Percentiles rank a stretch among this genome's conserved stretches.
phyloP scores from a whole-genome alignment of 2,113 vertebrate genomes.

The Rhinogobius similis region DNA sequence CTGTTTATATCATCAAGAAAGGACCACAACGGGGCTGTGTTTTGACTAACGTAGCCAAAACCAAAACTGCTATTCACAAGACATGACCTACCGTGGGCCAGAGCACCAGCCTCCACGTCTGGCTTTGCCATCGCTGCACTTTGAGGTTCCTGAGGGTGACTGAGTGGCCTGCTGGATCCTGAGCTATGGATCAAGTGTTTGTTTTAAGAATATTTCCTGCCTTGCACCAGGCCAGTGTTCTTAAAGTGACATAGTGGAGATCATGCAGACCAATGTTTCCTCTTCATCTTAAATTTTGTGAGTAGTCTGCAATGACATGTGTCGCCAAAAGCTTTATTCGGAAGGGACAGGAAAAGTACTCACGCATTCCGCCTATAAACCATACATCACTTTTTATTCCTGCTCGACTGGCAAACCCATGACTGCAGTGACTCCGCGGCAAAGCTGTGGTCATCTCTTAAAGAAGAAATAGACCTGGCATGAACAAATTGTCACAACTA shows the following conservation, averaged over 20 bases:
- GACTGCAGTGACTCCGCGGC: conserved; percentile 40
- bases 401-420: conserved; percentile 16
- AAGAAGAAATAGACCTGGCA: conserved; percentile 52
- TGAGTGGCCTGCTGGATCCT: conserved; percentile 59
- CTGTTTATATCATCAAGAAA: conserved; percentile 72
- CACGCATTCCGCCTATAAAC: conserved; percentile 18
- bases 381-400: conserved; percentile 9
- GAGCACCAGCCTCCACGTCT: conserved; percentile 52
- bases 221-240: conserved; percentile 27
- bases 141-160: conserved; percentile 66
- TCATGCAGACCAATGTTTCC: conserved; percentile 34
- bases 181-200: conserved; percentile 35
- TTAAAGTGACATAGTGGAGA: conserved; percentile 27
- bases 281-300: conserved; percentile 29
- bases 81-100: conserved; percentile 46
- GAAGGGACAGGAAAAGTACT: conserved; percentile 12
- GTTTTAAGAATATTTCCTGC: conserved; percentile 62
- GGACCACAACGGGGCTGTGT: conserved; percentile 47
- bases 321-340: conserved; percentile 29
- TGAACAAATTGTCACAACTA: conserved; percentile 22
- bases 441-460: conserved; percentile 57
- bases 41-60: conserved; percentile 47
- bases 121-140: conserved; percentile 54
- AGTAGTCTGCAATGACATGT: conserved; percentile 29
- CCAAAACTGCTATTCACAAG: conserved; percentile 52